phyloP scores from a whole-genome alignment of 2,888 invertebrate genomes.

The Zele albiditarsus region DNA sequence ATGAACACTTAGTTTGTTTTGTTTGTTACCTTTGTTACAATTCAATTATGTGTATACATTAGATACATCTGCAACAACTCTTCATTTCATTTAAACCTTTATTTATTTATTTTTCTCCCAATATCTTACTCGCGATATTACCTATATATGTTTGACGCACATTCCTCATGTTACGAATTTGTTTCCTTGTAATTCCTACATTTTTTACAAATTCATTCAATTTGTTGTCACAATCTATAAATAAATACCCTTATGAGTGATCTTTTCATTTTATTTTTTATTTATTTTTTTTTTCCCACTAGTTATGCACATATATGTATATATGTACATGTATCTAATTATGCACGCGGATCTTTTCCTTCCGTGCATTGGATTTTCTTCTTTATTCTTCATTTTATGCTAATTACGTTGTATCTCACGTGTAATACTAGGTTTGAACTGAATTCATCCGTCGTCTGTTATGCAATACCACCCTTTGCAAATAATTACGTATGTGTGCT shows the following conservation, averaged over 20 bases:
- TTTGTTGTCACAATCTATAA: slow-evolving; percentile 53
- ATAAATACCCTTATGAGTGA: slow-evolving; percentile 58
- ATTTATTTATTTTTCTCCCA: slow-evolving; percentile 15
- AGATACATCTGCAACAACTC: slow-evolving; percentile 28
- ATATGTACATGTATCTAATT: slow-evolving; percentile 17
- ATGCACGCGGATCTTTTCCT: not conserved
- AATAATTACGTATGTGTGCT: slow-evolving; percentile 26
- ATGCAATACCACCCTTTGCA: slow-evolving; percentile 8
- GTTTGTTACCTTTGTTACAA: slow-evolving; percentile 13
- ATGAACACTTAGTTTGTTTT: slow-evolving; percentile 37
- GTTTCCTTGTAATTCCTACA: slow-evolving; percentile 8
- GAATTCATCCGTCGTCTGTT: slow-evolving; percentile 45
- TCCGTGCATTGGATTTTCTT: slow-evolving; percentile 36
- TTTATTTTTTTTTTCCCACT: slow-evolving; percentile 49
- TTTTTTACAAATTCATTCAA: slow-evolving; percentile 49
- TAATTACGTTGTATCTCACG: slow-evolving; percentile 48
- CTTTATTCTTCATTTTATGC: slow-evolving; percentile 34
- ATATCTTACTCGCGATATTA: slow-evolving; percentile 24
- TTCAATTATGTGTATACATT: slow-evolving; percentile 19
- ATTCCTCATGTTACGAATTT: slow-evolving; percentile 34
- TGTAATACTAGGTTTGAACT: slow-evolving; percentile 55
- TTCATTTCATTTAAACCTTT: slow-evolving; percentile 22
- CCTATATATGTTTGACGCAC: slow-evolving; percentile 23
- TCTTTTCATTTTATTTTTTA: slow-evolving; percentile 31
- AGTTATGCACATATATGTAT: slow-evolving; percentile 55